Evolutionary conservation across 2,888 invertebrate genomes (phyloP).

Genomic region (Argyra leucocephala): DNA sequence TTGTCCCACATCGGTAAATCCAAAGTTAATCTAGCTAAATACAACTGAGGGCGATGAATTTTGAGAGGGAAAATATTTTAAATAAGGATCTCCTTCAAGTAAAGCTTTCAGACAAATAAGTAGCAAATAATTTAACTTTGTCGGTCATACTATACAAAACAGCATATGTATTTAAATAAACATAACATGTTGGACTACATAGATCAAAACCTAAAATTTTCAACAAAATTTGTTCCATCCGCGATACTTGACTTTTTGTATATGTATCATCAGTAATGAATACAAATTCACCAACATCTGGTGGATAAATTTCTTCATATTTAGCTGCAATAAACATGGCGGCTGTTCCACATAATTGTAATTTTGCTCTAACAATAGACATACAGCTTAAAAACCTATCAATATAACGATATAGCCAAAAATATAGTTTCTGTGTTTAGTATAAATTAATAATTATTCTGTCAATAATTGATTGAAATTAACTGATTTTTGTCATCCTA

Average conservation of each 20-base stretch:
- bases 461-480: no score
- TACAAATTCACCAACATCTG: conserved; percentile 90
- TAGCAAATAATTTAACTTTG: conserved; percentile 62
- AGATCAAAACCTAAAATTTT: conserved; percentile 83
- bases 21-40: conserved; percentile 66
- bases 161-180: conserved; percentile 73
- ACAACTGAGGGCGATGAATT: conserved; percentile 74
- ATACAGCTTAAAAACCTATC: conserved; percentile 92
- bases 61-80: conserved; percentile 71
- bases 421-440: conserved; percentile 87
- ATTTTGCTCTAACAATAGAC: conserved; percentile 84
- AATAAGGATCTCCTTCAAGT: conserved; percentile 76
- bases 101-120: conserved; percentile 76
- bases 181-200: conserved; percentile 75
- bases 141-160: conserved; percentile 62
- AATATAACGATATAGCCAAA: conserved; percentile 83
- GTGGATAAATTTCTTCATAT: conserved; percentile 97
- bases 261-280: conserved; percentile 98
- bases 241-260: conserved; percentile 75
- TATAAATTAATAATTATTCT: no score
- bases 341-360: conserved; percentile 93
- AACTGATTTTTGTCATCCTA: no score
- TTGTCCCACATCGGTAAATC: conserved; percentile 54
- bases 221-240: conserved; percentile 90
- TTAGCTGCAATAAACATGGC: conserved; percentile 95